Evolutionary conservation across 2,113 vertebrate species (phyloP), one percentile per base, ranked within the genome.

Genomic region (Theristicus caerulescens): DNA sequence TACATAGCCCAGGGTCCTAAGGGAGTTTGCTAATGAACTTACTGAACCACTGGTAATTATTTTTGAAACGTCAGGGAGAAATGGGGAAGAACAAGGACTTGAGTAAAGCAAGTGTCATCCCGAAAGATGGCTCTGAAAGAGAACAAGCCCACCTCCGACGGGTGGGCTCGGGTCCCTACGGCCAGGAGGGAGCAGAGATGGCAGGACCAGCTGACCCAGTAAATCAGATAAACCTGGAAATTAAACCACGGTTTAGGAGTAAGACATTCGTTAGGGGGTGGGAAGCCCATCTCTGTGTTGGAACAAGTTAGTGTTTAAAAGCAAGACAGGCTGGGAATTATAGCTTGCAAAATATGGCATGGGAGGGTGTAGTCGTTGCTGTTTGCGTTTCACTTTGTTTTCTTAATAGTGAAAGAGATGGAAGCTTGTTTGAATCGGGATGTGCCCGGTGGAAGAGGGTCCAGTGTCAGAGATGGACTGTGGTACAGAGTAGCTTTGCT

Each of bases 21-120:
- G 95, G 96, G 97, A 97, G 71, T 90, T 96, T 93, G 83, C 92
- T 96, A 97, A 97, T 96, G 95, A 96, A 96, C 94, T 96, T 96
- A 94, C 94, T 93, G 96, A 96, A 89, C 88, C 92, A 95, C 74
- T 93, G 80, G 92, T 96, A 95, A 95, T 97, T 96, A 94, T 96
- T 97, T 95, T 73, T 93, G 91, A 90, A 90, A 96, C 58, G 20
- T 96, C 82, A 90, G 89, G 84, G 88, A 96, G 94, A 96, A 94
- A 92, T n/a, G 58, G 78, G 87, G 84, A 85, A 91, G 83, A 91
- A 84, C 3, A 52, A 91, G 77, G 76, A 80, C 73, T 62, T 88
- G 74, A 78, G 85, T 47, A 88, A 90, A 81, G 71, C 51, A 59
- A 94, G 86, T 8, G 61, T 74, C 79, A 86, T 88, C 78, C 84